Base-by-base conservation (phyloP, 2,797 vertebrate species). In the Danio aesculapii region DNA sequence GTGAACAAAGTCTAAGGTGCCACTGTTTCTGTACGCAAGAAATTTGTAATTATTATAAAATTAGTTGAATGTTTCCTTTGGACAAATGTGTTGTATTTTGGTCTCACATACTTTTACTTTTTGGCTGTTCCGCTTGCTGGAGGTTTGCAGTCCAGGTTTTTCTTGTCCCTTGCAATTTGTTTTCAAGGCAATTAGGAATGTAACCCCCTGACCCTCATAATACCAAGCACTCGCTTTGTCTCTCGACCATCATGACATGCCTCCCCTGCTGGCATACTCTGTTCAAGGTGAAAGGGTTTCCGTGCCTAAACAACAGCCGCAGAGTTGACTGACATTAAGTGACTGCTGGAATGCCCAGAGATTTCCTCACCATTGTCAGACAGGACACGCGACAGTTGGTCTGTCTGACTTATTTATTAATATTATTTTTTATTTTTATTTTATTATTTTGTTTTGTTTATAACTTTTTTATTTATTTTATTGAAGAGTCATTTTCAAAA, bases 221-320 rank as follows among this genome's bases (percentile, higher is more conserved):
- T 75, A 74, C 77, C 53, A 12, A 19, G 58, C 67, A 55, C 50
- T 66, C 63, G 55, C 44, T 72, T 49, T 43, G 62, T 76, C 61
- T 49, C 63, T 64, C 44, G 39, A 79, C 17, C 76, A 75, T 72
- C 84, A 62, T 59, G 64, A 78, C 82, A 30, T 75, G 79, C 68
- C 61, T 66, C 73, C 64, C 17, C 57, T 70, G 69, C 68, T 80
- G 30, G 79, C 69, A 62, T 74, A 71, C 84, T 17, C 46, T 77
- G 73, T 81, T 80, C 71, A 74, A 76, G 84, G 86, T 84, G 67
- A 83, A 84, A 76, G 55, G 64, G 81, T 75, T 72, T 44, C 71
- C 7, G 10, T 86, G 57, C 53, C 14, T 73, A 73, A 79, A 78
- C 71, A 52, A 81, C 63, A 69, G 44, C 39, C 64, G 47, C 75